Evolutionary conservation across 2,113 vertebrate species (phyloP).

Genomic region (Muscicapa adusta): DNA sequence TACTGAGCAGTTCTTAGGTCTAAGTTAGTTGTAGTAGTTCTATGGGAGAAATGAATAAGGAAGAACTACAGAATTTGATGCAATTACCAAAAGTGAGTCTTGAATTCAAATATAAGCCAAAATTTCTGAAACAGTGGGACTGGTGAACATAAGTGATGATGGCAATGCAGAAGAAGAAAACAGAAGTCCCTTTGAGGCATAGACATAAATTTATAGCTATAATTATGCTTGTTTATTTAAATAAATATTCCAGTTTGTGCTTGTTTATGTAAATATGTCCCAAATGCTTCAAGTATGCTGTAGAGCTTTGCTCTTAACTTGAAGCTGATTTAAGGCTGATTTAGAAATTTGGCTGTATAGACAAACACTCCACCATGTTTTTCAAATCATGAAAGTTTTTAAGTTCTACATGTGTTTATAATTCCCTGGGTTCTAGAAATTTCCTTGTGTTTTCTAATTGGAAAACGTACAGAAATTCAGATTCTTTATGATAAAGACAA

Average conservation of each 20-base stretch:
- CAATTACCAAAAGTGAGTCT: background rate
- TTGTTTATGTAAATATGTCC: background rate
- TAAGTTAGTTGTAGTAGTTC: background rate
- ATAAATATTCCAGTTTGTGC: background rate
- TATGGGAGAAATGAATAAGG: background rate
- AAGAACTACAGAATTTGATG: background rate
- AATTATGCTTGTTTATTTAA: background rate
- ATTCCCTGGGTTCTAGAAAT: conserved; percentile 10
- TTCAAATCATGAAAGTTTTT: conserved; percentile 1
- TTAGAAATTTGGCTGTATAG: conserved; percentile 6
- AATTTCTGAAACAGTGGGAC: background rate
- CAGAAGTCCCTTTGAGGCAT: background rate
- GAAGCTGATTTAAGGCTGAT: background rate
- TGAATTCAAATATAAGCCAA: background rate
- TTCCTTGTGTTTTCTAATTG: conserved; percentile 46
- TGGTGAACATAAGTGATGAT: background rate
- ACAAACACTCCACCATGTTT: conserved; percentile 39
- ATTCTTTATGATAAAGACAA: background rate
- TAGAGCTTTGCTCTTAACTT: background rate
- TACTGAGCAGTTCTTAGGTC: background rate
- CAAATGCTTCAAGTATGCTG: background rate
- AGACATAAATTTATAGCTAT: background rate
- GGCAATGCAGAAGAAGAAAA: background rate
- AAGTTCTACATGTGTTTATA: background rate
- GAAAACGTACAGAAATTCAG: conserved; percentile 15